Conservation (phyloP, 1,140 invertebrate genomes). For the Drosophila pseudoobscura region DNA sequence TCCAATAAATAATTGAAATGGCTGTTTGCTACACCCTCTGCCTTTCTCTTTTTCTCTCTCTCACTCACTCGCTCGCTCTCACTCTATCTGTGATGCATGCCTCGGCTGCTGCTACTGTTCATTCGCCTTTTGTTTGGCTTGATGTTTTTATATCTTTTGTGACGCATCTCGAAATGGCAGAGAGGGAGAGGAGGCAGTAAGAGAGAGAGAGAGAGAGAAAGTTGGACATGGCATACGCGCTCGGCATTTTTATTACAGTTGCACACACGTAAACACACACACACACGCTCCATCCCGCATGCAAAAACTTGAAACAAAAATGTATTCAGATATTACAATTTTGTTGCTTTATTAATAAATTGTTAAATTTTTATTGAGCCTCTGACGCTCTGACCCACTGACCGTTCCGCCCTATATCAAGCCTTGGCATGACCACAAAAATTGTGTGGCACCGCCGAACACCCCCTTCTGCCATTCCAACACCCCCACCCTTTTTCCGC, state of each 20-base stretch:
- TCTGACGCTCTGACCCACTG: background rate
- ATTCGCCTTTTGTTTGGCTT: slow-evolving; percentile 46
- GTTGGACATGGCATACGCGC: slow-evolving; percentile 29
- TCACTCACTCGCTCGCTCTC: background rate
- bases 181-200: background rate
- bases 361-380: slow-evolving; percentile 8
- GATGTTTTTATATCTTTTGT: slow-evolving; percentile 55
- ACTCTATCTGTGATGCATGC: background rate
- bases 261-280: background rate
- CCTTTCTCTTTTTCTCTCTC: background rate
- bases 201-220: slow-evolving; percentile 4
- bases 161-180: slow-evolving; percentile 27
- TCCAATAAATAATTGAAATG: slow-evolving; percentile 81
- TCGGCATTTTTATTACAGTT: slow-evolving; percentile 61
- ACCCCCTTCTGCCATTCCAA: background rate
- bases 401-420: slow-evolving; percentile 4
- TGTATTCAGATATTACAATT: slow-evolving; percentile 45
- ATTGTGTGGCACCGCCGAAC: background rate
- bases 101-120: background rate
- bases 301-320: slow-evolving; percentile 23
- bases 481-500: background rate
- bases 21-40: slow-evolving; percentile 56
- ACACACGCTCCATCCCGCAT: background rate
- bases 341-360: slow-evolving; percentile 44
- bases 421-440: slow-evolving; percentile 1